phyloP scores from a whole-genome alignment of 2,113 vertebrate genomes.

The Gymnarchus niloticus region DNA sequence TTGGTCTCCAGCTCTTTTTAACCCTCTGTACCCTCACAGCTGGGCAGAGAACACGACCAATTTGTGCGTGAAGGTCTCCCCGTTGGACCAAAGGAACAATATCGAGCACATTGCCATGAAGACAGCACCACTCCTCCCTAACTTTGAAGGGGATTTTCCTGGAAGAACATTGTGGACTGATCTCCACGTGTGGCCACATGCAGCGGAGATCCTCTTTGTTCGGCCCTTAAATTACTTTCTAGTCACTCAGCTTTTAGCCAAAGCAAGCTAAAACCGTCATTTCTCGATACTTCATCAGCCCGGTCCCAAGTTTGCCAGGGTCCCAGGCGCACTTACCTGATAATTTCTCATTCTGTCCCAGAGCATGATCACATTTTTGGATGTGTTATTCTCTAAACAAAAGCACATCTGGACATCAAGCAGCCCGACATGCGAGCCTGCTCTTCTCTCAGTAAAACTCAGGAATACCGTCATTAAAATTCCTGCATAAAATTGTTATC shows the following conservation, averaged over 20 bases:
- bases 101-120: background rate
- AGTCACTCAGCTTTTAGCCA: background rate
- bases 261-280: background rate
- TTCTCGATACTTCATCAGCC: too few relatives aligned
- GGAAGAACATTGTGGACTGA: background rate
- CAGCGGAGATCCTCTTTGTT: background rate
- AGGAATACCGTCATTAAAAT: background rate
- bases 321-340: too few relatives aligned
- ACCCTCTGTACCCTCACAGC: background rate
- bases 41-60: background rate
- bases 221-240: too few relatives aligned
- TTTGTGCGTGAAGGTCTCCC: background rate
- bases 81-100: background rate
- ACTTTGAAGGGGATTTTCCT: background rate
- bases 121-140: too few relatives aligned
- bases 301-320: too few relatives aligned
- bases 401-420: background rate
- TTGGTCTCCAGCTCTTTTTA: background rate
- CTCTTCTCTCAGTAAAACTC: background rate
- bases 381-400: background rate
- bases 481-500: background rate
- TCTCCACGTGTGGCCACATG: background rate
- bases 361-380: background rate
- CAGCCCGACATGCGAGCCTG: background rate
- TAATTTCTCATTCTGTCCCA: too few relatives aligned